Evolutionary conservation across 2,113 vertebrate species (phyloP).

Genomic region (Strix aluco): DNA sequence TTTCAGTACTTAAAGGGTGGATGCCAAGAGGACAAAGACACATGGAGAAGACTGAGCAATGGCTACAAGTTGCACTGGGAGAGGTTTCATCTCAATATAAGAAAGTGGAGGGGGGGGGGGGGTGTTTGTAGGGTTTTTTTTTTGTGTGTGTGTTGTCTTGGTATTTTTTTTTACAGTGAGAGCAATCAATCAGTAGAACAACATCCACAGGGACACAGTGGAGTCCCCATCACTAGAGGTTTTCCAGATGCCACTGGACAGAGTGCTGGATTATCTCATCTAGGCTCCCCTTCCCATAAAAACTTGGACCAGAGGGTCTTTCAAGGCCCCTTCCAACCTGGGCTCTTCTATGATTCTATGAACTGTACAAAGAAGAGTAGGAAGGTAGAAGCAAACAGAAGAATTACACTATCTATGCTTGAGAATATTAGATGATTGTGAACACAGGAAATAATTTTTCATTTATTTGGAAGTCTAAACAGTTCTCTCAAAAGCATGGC

Average conservation of each 20-base stretch:
- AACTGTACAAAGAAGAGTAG: background rate
- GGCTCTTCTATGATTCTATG: background rate
- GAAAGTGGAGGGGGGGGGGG: too few relatives aligned
- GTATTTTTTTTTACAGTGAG: too few relatives aligned
- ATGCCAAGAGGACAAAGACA: background rate
- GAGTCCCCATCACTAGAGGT: too few relatives aligned
- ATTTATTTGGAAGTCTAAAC: background rate
- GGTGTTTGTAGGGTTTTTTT: too few relatives aligned
- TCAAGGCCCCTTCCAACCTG: background rate
- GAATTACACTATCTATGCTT: background rate
- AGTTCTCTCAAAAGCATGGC: background rate
- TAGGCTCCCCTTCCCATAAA: background rate
- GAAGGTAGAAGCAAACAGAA: background rate
- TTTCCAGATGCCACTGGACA: background rate
- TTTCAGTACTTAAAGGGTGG: background rate
- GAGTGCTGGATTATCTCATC: background rate
- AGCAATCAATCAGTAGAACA: background rate
- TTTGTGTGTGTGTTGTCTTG: too few relatives aligned
- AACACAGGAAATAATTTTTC: background rate
- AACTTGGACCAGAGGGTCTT: background rate
- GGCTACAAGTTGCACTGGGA: background rate
- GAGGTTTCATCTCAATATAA: background rate
- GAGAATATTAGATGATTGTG: background rate
- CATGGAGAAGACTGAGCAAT: background rate
- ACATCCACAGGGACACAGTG: background rate